Evolutionary conservation across 2,888 invertebrate genomes (phyloP).

Genomic region (Drosophila cognata): DNA sequence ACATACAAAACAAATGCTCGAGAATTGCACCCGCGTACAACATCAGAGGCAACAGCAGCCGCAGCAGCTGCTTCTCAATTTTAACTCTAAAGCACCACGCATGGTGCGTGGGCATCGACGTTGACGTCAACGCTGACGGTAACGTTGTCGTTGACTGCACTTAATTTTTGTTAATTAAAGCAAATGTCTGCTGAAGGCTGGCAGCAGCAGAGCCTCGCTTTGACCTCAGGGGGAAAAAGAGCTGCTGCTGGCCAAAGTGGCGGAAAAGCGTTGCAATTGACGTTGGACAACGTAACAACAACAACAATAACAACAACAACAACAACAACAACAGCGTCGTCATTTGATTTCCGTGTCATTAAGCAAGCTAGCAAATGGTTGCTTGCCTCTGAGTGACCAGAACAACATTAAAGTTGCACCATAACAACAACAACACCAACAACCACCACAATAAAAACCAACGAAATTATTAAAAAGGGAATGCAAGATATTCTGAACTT

Average conservation of each 20-base stretch:
- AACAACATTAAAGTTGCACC: conserved; percentile 26
- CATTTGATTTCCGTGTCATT: conserved; percentile 77
- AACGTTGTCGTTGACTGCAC: conserved; percentile 35
- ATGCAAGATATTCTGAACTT: not conserved
- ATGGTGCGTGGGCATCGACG: conserved; percentile 60
- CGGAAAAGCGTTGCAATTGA: conserved; percentile 72
- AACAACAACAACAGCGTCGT: conserved; percentile 23
- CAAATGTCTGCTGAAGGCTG: conserved; percentile 57
- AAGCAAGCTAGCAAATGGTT: conserved; percentile 54
- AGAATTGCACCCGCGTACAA: conserved; percentile 68
- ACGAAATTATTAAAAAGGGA: not conserved
- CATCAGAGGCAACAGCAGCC: conserved; percentile 19
- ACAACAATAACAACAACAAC: conserved; percentile 1
- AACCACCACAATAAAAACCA: not conserved
- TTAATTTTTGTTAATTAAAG: conserved; percentile 78
- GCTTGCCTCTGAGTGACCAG: conserved; percentile 26
- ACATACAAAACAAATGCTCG: conserved; percentile 69
- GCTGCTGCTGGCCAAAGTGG: conserved; percentile 49
- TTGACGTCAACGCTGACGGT: conserved; percentile 17
- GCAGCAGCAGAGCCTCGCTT: not conserved
- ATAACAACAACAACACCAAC: not conserved
- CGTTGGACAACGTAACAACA: conserved; percentile 24
- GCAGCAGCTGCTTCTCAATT: conserved; percentile 15
- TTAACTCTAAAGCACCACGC: conserved; percentile 27
- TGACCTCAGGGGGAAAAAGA: not conserved